These are phyloP conservation scores for Tylochromis polylepis DNA, from an alignment of 2,113 vertebrate genomes.

Conservation along the genomic window DNA sequence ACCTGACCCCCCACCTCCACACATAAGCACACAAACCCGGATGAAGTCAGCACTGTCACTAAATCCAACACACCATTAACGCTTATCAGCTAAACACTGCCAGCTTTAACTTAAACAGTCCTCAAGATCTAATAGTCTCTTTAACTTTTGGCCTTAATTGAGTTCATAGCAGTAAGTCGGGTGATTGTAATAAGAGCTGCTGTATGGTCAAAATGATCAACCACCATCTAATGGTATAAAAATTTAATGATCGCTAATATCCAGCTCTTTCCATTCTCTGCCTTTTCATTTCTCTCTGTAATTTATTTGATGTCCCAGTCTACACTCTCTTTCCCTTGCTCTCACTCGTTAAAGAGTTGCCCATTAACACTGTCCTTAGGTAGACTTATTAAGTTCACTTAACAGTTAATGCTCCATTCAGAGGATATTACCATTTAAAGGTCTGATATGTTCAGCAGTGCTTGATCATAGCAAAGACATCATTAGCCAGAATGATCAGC, in stretches of 20 bases:
- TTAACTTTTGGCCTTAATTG: conserved; percentile 73
- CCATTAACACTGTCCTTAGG: conserved; percentile 43
- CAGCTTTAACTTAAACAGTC: conserved; percentile 56
- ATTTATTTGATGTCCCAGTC: conserved; percentile 4
- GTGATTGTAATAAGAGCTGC: conserved; percentile 27
- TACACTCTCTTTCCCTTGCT: not conserved
- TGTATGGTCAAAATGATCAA: conserved; percentile 7
- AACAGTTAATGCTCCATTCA: conserved; percentile 66
- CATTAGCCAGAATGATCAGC: conserved; percentile 21
- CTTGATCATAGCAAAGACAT: conserved; percentile 14
- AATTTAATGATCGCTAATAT: conserved; percentile 42
- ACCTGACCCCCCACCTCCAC: not conserved
- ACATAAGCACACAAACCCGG: not conserved
- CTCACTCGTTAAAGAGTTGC: conserved; percentile 31
- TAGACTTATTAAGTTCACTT: conserved; percentile 59
- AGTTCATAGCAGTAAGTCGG: conserved; percentile 23
- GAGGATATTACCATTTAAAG: conserved; percentile 58
- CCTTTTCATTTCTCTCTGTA: not conserved
- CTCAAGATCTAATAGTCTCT: conserved; percentile 71
- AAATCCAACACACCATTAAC: conserved; percentile 70
- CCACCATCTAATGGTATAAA: conserved; percentile 33
- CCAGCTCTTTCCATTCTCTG: conserved; percentile 6
- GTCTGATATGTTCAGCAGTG: conserved; percentile 47
- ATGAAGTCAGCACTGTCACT: not conserved
- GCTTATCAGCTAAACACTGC: conserved; percentile 52